A percentile compares a stretch with the other conserved stretches of the same genome.
Evolutionary conservation across 2,113 vertebrate genomes (phyloP).

Genomic region (Protobothrops flavoviridis): DNA sequence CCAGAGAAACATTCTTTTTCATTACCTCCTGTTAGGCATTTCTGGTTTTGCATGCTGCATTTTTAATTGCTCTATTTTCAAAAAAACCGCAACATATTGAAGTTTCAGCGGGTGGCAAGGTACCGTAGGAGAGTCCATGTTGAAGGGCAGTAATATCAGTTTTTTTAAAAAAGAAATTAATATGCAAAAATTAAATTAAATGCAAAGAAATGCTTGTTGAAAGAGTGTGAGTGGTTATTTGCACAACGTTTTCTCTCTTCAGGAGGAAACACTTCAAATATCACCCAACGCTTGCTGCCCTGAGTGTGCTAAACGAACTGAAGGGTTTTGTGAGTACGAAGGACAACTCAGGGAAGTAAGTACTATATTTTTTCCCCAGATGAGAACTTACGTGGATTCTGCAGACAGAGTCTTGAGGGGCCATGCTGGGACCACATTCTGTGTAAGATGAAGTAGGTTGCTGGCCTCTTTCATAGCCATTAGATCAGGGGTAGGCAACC

Average conservation of each 20-base stretch:
- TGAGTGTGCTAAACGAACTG: conserved; percentile 68
- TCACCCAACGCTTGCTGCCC: conserved; percentile 87
- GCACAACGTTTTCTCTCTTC: not conserved
- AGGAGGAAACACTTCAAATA: conserved; percentile 87
- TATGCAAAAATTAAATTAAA: no score
- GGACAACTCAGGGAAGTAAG: conserved; percentile 79
- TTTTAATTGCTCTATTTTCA: not conserved
- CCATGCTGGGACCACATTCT: not conserved
- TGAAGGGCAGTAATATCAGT: not conserved
- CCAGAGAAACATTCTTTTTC: not conserved
- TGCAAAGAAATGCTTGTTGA: not conserved
- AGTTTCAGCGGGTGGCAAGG: not conserved
- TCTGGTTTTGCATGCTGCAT: not conserved
- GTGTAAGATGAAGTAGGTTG: not conserved
- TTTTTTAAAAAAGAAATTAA: not conserved
- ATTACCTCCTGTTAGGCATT: not conserved
- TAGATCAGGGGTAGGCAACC: not conserved
- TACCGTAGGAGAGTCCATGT: not conserved
- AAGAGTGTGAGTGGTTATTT: not conserved
- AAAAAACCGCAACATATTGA: not conserved
- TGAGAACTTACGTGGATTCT: not conserved
- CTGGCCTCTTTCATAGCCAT: not conserved
- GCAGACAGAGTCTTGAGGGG: no score
- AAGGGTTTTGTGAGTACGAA: conserved; percentile 79
- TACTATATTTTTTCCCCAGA: conserved; percentile 14